Percentiles rank a stretch among this genome's conserved stretches.
phyloP scores from a whole-genome alignment of 2,797 vertebrate genomes.

The Siniperca undulata region DNA sequence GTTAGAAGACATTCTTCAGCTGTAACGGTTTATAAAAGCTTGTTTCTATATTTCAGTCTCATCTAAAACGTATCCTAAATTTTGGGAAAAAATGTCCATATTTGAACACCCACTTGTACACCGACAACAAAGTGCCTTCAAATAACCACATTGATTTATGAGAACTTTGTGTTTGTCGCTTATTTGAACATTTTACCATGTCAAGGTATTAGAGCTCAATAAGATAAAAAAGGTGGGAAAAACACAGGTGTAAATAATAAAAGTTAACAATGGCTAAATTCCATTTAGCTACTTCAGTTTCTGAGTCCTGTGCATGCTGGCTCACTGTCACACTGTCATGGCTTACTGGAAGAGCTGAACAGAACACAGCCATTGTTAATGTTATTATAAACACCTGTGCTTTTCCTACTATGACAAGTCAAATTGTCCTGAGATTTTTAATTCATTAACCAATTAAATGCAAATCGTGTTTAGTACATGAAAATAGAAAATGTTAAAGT shows the following conservation, averaged over 20 bases:
- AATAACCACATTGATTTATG: background rate
- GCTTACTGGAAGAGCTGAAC: background rate
- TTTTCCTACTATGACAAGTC: background rate
- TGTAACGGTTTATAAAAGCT: constrained; percentile 24
- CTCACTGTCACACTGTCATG: background rate
- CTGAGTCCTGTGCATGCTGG: background rate
- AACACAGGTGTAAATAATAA: background rate
- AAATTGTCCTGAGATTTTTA: background rate
- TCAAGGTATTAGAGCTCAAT: background rate
- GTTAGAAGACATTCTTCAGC: constrained; percentile 35
- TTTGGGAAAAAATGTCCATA: background rate
- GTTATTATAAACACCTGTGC: background rate
- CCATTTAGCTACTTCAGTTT: constrained; percentile 11
- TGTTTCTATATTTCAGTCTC: constrained; percentile 13
- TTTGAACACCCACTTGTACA: background rate
- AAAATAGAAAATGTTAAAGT: no score
- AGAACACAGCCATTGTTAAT: background rate
- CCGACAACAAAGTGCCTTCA: constrained; percentile 13
- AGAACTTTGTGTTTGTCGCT: background rate
- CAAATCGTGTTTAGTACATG: no score
- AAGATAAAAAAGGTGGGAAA: background rate
- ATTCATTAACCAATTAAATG: no score
- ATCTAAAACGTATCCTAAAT: constrained; percentile 1
- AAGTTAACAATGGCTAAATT: background rate
- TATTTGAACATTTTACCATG: background rate